Percentiles rank a stretch among this genome's conserved stretches.
phyloP scores from a whole-genome alignment of 2,888 invertebrate genomes.

The Chymomyza fuscimana region DNA sequence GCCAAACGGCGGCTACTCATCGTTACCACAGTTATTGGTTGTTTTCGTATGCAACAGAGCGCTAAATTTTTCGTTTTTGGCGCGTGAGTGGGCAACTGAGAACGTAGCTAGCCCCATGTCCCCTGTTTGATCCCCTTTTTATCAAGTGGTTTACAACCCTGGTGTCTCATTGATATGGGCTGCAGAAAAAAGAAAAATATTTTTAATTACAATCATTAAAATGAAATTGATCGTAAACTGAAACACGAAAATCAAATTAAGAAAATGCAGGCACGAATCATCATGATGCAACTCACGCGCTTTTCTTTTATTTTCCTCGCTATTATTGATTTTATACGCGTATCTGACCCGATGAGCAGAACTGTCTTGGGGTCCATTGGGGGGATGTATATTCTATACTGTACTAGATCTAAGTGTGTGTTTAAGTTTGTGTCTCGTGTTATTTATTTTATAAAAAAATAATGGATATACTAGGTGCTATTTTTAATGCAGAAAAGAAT shows the following conservation, averaged over 20 bases:
- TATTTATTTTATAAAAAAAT: conserved; percentile 4
- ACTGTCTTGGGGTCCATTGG: neutral
- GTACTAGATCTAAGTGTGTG: no score
- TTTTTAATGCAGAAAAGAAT: conserved; percentile 29
- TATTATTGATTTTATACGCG: no score
- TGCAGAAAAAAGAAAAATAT: conserved; percentile 36
- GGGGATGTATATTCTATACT: neutral
- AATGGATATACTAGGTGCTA: neutral
- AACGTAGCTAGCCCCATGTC: conserved; percentile 4
- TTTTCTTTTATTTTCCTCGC: neutral
- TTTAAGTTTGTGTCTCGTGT: neutral
- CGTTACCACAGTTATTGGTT: neutral
- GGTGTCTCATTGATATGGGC: neutral
- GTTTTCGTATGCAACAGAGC: conserved; percentile 45
- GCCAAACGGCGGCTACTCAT: neutral
- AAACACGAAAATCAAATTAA: conserved; percentile 68
- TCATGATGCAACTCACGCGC: neutral
- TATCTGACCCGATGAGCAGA: no score
- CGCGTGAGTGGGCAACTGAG: conserved; percentile 50
- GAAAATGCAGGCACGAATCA: conserved; percentile 30
- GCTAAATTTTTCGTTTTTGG: conserved; percentile 47
- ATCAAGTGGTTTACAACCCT: neutral
- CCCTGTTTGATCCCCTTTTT: neutral
- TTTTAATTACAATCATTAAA: conserved; percentile 69
- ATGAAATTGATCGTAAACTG: conserved; percentile 68